Evolutionary conservation across 30 jellyfish, hydroid and myxozoan species (phyloP), one percentile per base, ranked within the genome.

Genomic region (Mastigias papua): DNA sequence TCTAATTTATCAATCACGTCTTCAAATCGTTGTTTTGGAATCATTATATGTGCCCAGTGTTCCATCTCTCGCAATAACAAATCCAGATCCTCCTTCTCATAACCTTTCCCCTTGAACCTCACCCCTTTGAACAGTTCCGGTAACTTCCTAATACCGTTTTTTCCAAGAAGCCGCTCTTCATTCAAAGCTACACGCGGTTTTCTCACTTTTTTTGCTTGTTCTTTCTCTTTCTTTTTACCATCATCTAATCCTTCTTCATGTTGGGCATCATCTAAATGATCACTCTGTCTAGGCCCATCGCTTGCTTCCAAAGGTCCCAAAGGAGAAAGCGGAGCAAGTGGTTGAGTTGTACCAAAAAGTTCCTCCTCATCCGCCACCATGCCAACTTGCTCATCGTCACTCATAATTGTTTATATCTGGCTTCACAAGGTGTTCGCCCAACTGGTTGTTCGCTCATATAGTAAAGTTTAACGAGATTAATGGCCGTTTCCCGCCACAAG

Each of bases 261-360:
- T 11, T 33, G 88, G 7, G 31, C 30, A 8, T 78, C 88, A 4
- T 3, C 66, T 10, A 57, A 73, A 26, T 25, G 26, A n/a, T 54
- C 88, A n/a, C 49, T 23, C 7, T 63, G 86, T 22, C 86, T 54
- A 75, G 89, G 89, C 89, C 65, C 68, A 33, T 78, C 78, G 15
- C 10, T 64, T 5, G 34, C 32, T 16, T 70, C 84, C 46, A 66
- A 17, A 20, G 84, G 91, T 17, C 90, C 74, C 30, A 80, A 31
- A 20, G 90, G 90, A 6, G 93, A 84, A 25, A 84, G 69, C 17
- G 93, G 93, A 6, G 86, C 86, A 1, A 84, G 50, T 30, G 93
- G 86, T 69, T 70, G 76, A 0, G 33, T 28, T 15, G 90, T 70
- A 16, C 78, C 82, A 28, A 84, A 60, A 7, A 57, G 70, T 51